Conservation (phyloP, 2,113 vertebrate species). For the Turnix velox region DNA sequence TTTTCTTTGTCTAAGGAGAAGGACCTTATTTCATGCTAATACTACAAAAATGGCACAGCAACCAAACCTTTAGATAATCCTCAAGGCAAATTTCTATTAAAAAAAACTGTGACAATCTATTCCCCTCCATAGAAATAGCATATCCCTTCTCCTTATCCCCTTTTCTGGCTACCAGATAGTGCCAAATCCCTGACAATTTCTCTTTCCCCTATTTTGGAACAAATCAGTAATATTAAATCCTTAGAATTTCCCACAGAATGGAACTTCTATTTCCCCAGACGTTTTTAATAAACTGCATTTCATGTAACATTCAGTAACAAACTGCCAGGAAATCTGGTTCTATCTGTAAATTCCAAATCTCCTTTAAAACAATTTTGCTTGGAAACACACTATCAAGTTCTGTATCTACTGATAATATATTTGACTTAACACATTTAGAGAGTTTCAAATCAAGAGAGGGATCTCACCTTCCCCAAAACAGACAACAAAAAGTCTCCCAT, state of each 20-base stretch:
- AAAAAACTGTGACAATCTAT: neutral
- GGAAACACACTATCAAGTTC: neutral
- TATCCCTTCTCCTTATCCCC: neutral
- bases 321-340: neutral
- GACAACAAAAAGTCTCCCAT: neutral
- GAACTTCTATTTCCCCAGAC: slow-evolving; percentile 11
- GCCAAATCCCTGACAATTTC: slow-evolving; percentile 10
- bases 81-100: neutral
- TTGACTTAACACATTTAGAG: neutral
- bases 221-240: slow-evolving; percentile 13
- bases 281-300: slow-evolving; percentile 43
- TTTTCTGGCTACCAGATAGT: neutral
- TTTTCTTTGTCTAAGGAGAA: neutral
- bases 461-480: neutral
- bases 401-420: neutral
- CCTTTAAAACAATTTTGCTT: neutral
- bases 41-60: neutral
- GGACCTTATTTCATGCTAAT: neutral
- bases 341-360: neutral
- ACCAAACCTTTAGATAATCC: neutral
- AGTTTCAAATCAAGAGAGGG: neutral
- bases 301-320: neutral
- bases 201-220: slow-evolving; percentile 42
- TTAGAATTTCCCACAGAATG: slow-evolving; percentile 33
- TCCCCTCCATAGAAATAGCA: neutral